A percentile compares a stretch with the other conserved stretches of the same genome.
Evolutionary conservation across 2,113 vertebrate genomes (phyloP).

Genomic region (Lucifuga dentata): DNA sequence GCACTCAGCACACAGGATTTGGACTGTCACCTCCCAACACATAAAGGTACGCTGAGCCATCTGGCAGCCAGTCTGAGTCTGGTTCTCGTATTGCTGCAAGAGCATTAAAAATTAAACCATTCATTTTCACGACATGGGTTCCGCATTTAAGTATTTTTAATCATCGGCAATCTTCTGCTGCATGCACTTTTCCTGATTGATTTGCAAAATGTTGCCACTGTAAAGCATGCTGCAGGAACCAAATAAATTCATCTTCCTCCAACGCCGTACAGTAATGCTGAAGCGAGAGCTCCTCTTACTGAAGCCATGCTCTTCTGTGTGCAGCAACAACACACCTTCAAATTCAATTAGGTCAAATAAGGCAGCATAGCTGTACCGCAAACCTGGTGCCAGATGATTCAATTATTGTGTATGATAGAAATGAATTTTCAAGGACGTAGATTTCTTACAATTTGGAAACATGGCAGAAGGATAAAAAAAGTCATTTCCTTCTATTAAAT

Average conservation of each 20-base stretch:
- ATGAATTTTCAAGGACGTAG: constrained; percentile 37
- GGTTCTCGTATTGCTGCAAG: constrained; percentile 19
- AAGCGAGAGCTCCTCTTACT: constrained; percentile 23
- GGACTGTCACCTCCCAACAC: constrained; percentile 55
- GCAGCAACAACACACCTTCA: constrained; percentile 43
- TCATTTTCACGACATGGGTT: constrained; percentile 11
- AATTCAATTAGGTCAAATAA: constrained; percentile 62
- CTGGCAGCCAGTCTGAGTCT: constrained; percentile 35
- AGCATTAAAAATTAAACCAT: constrained; percentile 45
- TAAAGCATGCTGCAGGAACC: too few species aligned
- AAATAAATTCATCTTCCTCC: background rate
- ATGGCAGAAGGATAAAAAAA: constrained; percentile 11
- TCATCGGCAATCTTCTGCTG: background rate
- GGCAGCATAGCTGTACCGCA: constrained; percentile 33
- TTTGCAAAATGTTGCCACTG: background rate
- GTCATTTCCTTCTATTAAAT: constrained; percentile 28
- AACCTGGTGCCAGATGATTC: constrained; percentile 50
- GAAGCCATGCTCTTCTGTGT: constrained; percentile 20
- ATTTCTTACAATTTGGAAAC: constrained; percentile 20
- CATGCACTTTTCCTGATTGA: background rate
- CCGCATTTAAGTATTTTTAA: constrained; percentile 3
- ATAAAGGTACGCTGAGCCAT: constrained; percentile 51
- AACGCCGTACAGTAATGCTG: constrained; percentile 3
- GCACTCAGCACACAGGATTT: constrained; percentile 55
- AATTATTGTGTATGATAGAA: constrained; percentile 39